phyloP scores from a whole-genome alignment of 1,140 invertebrate genomes.

The Portunus trituberculatus region DNA sequence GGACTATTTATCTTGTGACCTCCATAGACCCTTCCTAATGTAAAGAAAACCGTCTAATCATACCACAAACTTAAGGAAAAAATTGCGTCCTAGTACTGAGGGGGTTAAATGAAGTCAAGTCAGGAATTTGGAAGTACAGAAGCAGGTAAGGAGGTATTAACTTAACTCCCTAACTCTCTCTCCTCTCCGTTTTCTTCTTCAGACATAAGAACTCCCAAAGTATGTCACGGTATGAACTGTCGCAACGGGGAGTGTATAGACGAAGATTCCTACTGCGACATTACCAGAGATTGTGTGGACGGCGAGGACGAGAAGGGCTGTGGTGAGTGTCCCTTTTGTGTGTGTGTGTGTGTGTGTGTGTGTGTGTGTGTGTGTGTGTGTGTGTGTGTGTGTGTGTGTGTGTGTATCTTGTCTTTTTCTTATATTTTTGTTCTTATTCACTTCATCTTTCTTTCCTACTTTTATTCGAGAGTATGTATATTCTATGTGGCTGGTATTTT shows the following conservation, averaged over 20 bases:
- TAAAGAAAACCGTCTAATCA: too few relatives aligned
- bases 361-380: not conserved
- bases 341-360: not conserved
- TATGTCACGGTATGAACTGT: constrained; percentile 32
- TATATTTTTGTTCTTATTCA: too few relatives aligned
- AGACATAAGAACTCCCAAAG: not conserved
- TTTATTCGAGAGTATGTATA: not conserved
- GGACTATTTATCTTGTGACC: too few relatives aligned
- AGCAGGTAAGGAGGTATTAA: too few relatives aligned
- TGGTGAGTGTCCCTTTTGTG: constrained; percentile 29
- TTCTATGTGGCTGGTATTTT: not conserved
- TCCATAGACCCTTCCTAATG: too few relatives aligned
- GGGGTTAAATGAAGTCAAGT: too few relatives aligned
- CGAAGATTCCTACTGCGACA: constrained; percentile 39
- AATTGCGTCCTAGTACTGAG: too few relatives aligned
- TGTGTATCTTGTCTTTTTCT: not conserved
- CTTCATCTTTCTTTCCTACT: too few relatives aligned
- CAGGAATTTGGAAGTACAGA: too few relatives aligned
- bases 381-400: not conserved
- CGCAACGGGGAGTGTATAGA: constrained; percentile 29
- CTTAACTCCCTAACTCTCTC: too few relatives aligned
- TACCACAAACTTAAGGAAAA: too few relatives aligned
- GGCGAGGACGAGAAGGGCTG: constrained; percentile 53
- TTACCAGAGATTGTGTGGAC: constrained; percentile 29
- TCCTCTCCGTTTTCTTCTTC: not conserved